Percentiles rank a stretch among this genome's conserved stretches.
Evolutionary conservation across 2,888 invertebrate genomes (phyloP).

Genomic region (Smittia aterrima): DNA sequence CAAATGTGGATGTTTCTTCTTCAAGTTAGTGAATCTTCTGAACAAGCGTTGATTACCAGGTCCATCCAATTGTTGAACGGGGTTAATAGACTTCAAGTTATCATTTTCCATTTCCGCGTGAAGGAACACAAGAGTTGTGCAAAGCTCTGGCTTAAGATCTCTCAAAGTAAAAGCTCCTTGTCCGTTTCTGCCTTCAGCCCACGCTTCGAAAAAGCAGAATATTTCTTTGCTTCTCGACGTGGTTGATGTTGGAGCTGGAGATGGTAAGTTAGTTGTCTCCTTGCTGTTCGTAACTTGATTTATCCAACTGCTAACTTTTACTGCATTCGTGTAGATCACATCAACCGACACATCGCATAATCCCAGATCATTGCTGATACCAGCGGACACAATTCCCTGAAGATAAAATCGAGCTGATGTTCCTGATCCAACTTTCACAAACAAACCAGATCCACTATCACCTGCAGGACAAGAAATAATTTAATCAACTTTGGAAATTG

Average conservation of each 20-base stretch:
- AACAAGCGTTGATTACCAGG: neutral
- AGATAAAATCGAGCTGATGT: neutral
- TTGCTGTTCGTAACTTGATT: neutral
- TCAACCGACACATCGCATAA: neutral
- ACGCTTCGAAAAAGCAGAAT: constrained; percentile 10
- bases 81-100: neutral
- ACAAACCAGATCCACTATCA: neutral
- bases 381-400: neutral
- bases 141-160: constrained; percentile 15
- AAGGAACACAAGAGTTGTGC: constrained; percentile 2
- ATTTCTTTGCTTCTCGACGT: constrained; percentile 24
- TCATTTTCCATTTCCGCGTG: neutral
- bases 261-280: too few species aligned
- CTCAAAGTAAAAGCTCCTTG: neutral
- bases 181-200: neutral
- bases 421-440: neutral
- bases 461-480: neutral
- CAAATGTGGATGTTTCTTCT: constrained; percentile 49
- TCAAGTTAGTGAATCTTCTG: neutral
- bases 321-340: neutral
- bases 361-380: neutral
- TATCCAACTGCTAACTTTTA: neutral
- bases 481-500: neutral
- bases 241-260: too few species aligned
- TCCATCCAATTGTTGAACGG: neutral